Percentiles rank a stretch among this genome's conserved stretches.
Conservation (phyloP, 2,113 vertebrate species). For the Amphiprion ocellaris region DNA sequence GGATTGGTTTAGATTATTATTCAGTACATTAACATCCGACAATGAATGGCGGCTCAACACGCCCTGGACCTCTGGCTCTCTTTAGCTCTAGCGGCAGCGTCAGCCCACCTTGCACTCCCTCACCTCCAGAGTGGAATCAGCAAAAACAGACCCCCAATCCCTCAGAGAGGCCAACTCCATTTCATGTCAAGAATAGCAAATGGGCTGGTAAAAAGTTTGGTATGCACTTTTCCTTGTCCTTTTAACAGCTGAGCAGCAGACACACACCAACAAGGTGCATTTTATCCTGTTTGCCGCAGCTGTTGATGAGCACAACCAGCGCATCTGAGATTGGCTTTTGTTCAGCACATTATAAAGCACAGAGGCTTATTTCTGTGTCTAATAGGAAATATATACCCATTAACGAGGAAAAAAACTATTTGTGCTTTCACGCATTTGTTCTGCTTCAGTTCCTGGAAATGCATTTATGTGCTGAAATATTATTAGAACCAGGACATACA, state of each 20-base stretch:
- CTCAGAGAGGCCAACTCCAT: slow-evolving; percentile 64
- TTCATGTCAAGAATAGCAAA: slow-evolving; percentile 76
- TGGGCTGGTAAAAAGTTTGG: slow-evolving; percentile 62
- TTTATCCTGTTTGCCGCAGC: slow-evolving; percentile 3
- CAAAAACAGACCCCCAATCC: slow-evolving; percentile 61
- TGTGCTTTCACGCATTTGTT: slow-evolving; percentile 67
- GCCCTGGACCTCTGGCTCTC: slow-evolving; percentile 65
- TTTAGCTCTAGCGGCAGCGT: slow-evolving; percentile 25
- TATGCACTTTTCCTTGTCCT: slow-evolving; percentile 21
- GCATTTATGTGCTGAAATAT: slow-evolving; percentile 67
- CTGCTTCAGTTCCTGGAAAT: slow-evolving; percentile 72
- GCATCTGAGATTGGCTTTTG: slow-evolving; percentile 4
- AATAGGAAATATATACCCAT: slow-evolving; percentile 62
- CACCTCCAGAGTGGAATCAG: slow-evolving; percentile 71
- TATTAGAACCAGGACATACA: slow-evolving; percentile 45
- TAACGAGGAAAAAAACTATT: slow-evolving; percentile 60
- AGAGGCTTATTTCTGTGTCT: slow-evolving; percentile 33
- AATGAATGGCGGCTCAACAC: slow-evolving; percentile 52
- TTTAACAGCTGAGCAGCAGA: background rate
- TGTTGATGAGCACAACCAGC: slow-evolving; percentile 32
- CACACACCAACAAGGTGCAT: slow-evolving; percentile 21
- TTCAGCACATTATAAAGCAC: slow-evolving; percentile 39
- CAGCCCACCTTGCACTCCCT: slow-evolving; percentile 65
- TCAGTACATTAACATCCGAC: slow-evolving; percentile 60
- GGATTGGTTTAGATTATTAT: slow-evolving; percentile 75